phyloP scores from a whole-genome alignment of 1,140 invertebrate genomes.

The Megathymus violae region DNA sequence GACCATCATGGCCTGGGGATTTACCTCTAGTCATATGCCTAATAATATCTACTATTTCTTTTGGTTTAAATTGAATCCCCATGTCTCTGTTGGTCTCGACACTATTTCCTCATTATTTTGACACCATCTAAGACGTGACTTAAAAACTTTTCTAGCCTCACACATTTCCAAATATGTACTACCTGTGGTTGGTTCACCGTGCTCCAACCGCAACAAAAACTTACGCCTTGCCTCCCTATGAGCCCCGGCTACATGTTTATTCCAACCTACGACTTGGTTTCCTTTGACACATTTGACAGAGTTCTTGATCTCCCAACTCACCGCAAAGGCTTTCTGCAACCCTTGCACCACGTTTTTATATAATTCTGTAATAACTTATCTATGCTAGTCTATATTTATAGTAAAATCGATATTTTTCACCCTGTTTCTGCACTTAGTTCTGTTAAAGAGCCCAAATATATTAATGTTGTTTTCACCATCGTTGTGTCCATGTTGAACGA shows the following conservation, averaged over 20 bases:
- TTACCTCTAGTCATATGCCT: too few relatives aligned
- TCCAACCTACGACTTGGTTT: slow-evolving; percentile 19
- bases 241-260: slow-evolving; percentile 25
- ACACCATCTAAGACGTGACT: slow-evolving; percentile 26
- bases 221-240: slow-evolving; percentile 26
- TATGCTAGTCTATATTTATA: too few relatives aligned
- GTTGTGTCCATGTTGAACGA: too few relatives aligned
- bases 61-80: slow-evolving; percentile 13
- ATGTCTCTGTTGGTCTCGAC: background rate
- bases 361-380: too few relatives aligned
- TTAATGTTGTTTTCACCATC: too few relatives aligned
- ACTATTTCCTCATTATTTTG: slow-evolving; percentile 16
- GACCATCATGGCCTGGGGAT: too few relatives aligned
- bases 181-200: background rate
- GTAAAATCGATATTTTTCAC: too few relatives aligned
- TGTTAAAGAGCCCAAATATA: too few relatives aligned
- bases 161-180: slow-evolving; percentile 1
- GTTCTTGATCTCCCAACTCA: background rate
- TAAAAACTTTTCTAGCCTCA: slow-evolving; percentile 15
- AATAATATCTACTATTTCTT: slow-evolving; percentile 24
- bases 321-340: background rate
- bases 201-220: slow-evolving; percentile 16
- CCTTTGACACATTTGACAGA: background rate
- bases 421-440: too few relatives aligned
- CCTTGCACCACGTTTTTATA: too few relatives aligned